Percentiles rank a stretch among this genome's conserved stretches.
Conservation (phyloP, 2,888 invertebrate genomes). For the Bugulina stolonifera region DNA sequence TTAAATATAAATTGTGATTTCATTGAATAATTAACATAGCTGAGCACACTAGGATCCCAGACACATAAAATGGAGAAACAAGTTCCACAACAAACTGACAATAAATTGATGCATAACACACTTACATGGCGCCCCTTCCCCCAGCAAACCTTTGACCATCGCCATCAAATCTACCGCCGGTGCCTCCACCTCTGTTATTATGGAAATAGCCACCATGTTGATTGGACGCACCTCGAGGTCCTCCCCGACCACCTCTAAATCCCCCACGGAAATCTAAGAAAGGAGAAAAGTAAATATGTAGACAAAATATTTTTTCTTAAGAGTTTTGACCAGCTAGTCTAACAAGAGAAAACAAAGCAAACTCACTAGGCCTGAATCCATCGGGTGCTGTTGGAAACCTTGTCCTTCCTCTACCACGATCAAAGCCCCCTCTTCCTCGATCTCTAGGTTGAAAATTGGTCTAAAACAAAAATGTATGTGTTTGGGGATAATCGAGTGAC, state of each 20-base stretch:
- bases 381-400: conserved; percentile 25
- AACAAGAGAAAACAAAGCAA: not conserved
- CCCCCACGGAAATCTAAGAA: conserved; percentile 29
- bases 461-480: not conserved
- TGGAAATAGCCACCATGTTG: not conserved
- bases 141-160: conserved; percentile 13
- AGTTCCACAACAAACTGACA: not conserved
- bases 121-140: conserved; percentile 13
- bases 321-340: not conserved
- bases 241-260: conserved; percentile 29
- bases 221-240: conserved; percentile 6
- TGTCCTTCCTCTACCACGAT: conserved; percentile 5
- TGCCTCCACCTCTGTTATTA: not conserved
- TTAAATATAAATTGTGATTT: not conserved
- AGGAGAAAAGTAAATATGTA: not conserved
- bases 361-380: conserved; percentile 23
- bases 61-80: not conserved
- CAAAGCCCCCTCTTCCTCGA: conserved; percentile 20
- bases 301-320: not conserved
- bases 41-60: not conserved
- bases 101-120: not conserved
- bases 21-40: not conserved
- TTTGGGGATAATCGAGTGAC: too few species aligned
- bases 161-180: conserved; percentile 12
- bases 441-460: conserved; percentile 13